Evolutionary conservation across 1,140 invertebrate genomes (phyloP).

Genomic region (Trialeurodes vaporariorum): DNA sequence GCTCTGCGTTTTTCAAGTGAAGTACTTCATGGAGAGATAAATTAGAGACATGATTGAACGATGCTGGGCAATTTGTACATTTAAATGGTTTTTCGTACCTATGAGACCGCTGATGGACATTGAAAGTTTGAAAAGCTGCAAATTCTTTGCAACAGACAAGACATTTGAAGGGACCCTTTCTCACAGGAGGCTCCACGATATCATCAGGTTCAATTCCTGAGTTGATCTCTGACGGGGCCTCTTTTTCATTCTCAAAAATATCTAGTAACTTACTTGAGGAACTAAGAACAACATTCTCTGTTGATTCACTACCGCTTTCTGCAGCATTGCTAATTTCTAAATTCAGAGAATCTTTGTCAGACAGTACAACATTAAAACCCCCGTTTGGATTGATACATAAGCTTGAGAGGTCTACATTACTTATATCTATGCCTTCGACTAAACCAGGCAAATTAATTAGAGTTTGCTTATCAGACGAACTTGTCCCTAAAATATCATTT

Average conservation of each 20-base stretch:
- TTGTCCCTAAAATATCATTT: background rate
- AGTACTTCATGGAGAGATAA: slow-evolving; percentile 48
- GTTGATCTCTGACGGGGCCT: no score
- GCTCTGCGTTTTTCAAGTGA: slow-evolving; percentile 40
- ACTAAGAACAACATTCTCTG: no score
- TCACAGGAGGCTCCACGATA: background rate
- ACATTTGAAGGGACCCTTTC: background rate
- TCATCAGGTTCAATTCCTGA: no score
- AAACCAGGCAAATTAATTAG: background rate
- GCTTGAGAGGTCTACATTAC: background rate
- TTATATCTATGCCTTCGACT: background rate
- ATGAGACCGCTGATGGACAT: background rate
- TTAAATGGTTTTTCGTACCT: background rate
- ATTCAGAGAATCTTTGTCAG: no score
- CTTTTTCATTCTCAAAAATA: no score
- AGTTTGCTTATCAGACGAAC: background rate
- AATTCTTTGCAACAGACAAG: background rate
- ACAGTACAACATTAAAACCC: background rate
- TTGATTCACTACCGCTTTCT: no score
- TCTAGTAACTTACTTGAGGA: no score
- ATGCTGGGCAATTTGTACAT: background rate
- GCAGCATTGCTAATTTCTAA: no score
- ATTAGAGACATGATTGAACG: slow-evolving; percentile 30
- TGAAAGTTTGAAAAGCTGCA: background rate
- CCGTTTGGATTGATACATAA: background rate